Evolutionary conservation across 2,888 invertebrate genomes (phyloP).

Genomic region (Limenitis camilla): DNA sequence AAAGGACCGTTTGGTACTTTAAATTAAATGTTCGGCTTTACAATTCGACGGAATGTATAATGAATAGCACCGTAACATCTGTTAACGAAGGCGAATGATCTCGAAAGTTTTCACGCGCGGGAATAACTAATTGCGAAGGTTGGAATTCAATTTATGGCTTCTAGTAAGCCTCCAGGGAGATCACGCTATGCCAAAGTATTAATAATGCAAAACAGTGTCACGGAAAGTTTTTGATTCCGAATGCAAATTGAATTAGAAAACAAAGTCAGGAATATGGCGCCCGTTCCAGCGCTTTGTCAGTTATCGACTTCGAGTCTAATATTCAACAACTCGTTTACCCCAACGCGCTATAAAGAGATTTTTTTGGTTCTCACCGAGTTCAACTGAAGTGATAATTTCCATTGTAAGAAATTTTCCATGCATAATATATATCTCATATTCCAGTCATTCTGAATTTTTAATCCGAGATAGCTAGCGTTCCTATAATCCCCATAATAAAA

Average conservation of each 20-base stretch:
- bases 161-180: constrained; percentile 70
- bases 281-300: constrained; percentile 52
- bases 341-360: not conserved
- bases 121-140: constrained; percentile 75
- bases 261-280: constrained; percentile 63
- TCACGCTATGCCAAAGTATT: constrained; percentile 70
- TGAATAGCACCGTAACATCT: constrained; percentile 75
- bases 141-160: constrained; percentile 74
- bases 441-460: too few species aligned
- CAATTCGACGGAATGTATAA: constrained; percentile 75
- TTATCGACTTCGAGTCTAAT: constrained; percentile 48
- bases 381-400: too few species aligned
- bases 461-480: too few species aligned
- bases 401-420: too few species aligned
- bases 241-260: constrained; percentile 73
- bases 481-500: too few species aligned
- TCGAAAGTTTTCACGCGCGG: constrained; percentile 75
- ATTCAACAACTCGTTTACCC: constrained; percentile 26
- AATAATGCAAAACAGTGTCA: constrained; percentile 76
- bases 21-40: constrained; percentile 74
- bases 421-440: too few species aligned
- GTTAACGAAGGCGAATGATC: constrained; percentile 75
- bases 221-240: constrained; percentile 72
- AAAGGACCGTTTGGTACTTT: constrained; percentile 68
- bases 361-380: not conserved